phyloP scores from a whole-genome alignment of 1,140 invertebrate species.

The Homarus americanus region DNA sequence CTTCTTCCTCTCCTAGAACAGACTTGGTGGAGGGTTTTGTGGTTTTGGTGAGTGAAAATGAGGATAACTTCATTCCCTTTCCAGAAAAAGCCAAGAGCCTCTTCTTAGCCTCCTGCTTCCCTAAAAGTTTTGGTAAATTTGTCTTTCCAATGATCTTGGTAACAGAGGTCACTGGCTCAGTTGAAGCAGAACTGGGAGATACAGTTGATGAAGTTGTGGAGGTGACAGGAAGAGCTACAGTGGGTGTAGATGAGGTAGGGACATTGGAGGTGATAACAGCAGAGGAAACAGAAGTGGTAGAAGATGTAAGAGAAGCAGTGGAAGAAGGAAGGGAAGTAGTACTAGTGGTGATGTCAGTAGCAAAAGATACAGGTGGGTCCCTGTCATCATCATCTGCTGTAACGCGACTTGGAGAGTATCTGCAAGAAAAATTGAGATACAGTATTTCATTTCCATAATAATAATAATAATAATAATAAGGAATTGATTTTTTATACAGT shows the following conservation, averaged over 20 bases:
- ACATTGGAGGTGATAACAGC: neutral
- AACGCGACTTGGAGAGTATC: conserved; percentile 62
- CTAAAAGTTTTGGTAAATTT: conserved; percentile 48
- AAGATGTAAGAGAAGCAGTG: neutral
- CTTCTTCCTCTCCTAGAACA: conserved; percentile 61
- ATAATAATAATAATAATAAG: no score
- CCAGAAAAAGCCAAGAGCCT: conserved; percentile 53
- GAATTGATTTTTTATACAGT: no score
- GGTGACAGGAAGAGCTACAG: neutral
- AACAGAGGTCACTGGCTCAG: neutral
- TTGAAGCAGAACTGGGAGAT: neutral
- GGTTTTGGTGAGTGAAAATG: conserved; percentile 56
- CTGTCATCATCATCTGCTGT: conserved; percentile 60
- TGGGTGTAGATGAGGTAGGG: neutral
- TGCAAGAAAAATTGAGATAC: conserved; percentile 28
- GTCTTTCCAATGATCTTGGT: neutral
- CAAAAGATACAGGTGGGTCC: neutral
- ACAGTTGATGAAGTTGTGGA: neutral
- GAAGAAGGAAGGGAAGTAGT: neutral
- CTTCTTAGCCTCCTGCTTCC: conserved; percentile 54
- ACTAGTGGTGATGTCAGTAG: neutral
- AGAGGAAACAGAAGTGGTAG: neutral
- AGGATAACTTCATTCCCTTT: conserved; percentile 35
- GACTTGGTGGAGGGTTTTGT: conserved; percentile 44
- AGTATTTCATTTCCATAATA: no score